Evolutionary conservation across 2,888 invertebrate species (phyloP).

Genomic region (Frankliniella intonsa): DNA sequence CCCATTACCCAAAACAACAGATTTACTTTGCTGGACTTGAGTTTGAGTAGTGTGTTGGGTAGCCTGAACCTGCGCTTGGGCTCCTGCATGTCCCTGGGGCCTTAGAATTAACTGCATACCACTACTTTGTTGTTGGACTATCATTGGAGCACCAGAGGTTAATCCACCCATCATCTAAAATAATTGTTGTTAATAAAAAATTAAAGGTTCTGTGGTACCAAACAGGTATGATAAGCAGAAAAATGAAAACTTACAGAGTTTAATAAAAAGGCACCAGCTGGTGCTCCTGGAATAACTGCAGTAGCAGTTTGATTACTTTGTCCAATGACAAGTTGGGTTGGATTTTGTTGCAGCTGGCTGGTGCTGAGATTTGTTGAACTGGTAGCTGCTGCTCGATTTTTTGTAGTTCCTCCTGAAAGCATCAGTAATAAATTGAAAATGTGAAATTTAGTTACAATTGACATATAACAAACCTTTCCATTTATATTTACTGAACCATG

Average conservation of each 20-base stretch:
- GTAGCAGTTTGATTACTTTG: constrained; percentile 6
- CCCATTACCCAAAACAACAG: neutral
- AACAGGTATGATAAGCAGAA: neutral
- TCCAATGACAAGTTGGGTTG: constrained; percentile 4
- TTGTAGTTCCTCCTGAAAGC: neutral
- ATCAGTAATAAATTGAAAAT: neutral
- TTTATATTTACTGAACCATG: too few relatives aligned
- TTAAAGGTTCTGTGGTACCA: neutral
- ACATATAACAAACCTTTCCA: neutral
- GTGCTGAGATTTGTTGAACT: neutral
- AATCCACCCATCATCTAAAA: constrained; percentile 20
- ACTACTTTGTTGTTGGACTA: constrained; percentile 12
- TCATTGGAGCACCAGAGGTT: neutral
- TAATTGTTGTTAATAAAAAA: neutral
- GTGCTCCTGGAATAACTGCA: neutral
- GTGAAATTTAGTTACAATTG: neutral
- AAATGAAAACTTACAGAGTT: neutral
- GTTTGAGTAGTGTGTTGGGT: constrained; percentile 6
- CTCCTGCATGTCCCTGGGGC: neutral
- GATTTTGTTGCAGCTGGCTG: neutral
- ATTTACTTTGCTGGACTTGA: constrained; percentile 8
- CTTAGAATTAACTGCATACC: constrained; percentile 2
- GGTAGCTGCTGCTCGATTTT: neutral
- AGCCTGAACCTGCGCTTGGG: neutral
- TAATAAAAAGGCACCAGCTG: neutral